Conservation (phyloP, 2,888 invertebrate species). For the Microctonus hyperodae region DNA sequence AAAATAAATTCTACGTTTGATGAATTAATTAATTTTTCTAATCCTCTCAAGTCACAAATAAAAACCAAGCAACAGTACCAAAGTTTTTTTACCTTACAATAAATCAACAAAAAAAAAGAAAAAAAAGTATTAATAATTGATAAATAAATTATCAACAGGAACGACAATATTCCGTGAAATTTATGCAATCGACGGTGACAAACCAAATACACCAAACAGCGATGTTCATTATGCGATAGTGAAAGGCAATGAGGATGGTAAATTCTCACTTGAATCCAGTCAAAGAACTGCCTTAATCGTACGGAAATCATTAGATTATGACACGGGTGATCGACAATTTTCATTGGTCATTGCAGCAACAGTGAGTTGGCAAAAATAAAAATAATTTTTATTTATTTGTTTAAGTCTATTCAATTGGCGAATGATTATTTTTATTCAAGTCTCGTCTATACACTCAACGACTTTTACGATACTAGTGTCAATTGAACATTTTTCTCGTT, state of each 20-base stretch:
- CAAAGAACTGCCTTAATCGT: slow-evolving; percentile 80
- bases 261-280: slow-evolving; percentile 81
- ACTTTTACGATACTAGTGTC: neutral
- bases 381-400: neutral
- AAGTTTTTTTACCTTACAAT: too few relatives aligned
- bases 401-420: neutral
- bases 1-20: too few relatives aligned
- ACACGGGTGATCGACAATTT: slow-evolving; percentile 80
- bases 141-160: slow-evolving; percentile 62
- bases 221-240: slow-evolving; percentile 83
- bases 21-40: too few relatives aligned
- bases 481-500: neutral
- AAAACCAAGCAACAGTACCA: too few relatives aligned
- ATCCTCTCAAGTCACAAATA: too few relatives aligned
- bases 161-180: slow-evolving; percentile 83
- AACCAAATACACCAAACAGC: slow-evolving; percentile 88
- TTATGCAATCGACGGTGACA: slow-evolving; percentile 81
- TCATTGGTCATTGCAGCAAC: slow-evolving; percentile 77
- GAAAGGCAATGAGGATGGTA: slow-evolving; percentile 75
- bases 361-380: slow-evolving; percentile 64
- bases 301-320: slow-evolving; percentile 79
- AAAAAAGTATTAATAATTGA: neutral
- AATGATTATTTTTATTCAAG: neutral
- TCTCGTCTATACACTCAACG: neutral
- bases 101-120: neutral